These are phyloP conservation scores for Holothuria leucospilota DNA, from an alignment of 53 echinoderm and acorn worm genomes.

Conservation along the genomic window DNA sequence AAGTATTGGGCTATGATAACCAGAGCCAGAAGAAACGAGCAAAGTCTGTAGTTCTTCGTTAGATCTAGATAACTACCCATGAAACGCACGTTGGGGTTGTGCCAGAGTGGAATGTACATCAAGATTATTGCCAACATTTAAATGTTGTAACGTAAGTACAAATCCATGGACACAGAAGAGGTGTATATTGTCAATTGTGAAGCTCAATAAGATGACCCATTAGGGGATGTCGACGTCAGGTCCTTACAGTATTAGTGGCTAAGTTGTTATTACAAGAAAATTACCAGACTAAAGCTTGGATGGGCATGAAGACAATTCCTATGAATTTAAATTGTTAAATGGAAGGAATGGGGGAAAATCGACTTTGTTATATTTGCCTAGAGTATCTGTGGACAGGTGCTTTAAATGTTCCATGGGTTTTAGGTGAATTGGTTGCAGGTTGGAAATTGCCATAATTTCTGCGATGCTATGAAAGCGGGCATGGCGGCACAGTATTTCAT, in stretches of 20 bases:
- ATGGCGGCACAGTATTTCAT: constrained; percentile 65
- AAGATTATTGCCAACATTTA: constrained; percentile 53
- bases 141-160: background rate
- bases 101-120: constrained; percentile 51
- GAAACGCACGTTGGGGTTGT: constrained; percentile 66
- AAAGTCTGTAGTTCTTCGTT: constrained; percentile 41
- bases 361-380: constrained; percentile 37
- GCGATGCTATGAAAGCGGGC: too few species aligned
- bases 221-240: constrained; percentile 73
- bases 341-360: constrained; percentile 34
- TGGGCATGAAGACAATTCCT: constrained; percentile 66
- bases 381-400: constrained; percentile 53
- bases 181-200: constrained; percentile 66
- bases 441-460: constrained; percentile 52
- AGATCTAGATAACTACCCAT: constrained; percentile 56
- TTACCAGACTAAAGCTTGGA: constrained; percentile 53
- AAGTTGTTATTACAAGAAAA: constrained; percentile 68
- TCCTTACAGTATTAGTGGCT: constrained; percentile 61
- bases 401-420: constrained; percentile 1
- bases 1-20: constrained; percentile 47
- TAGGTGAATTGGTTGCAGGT: background rate
- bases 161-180: constrained; percentile 63
- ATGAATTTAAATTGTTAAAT: constrained; percentile 17
- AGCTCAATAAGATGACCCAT: constrained; percentile 34
- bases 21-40: constrained; percentile 64